Base-by-base conservation (phyloP, 2,113 vertebrate species). In the Pseudois nayaur region DNA sequence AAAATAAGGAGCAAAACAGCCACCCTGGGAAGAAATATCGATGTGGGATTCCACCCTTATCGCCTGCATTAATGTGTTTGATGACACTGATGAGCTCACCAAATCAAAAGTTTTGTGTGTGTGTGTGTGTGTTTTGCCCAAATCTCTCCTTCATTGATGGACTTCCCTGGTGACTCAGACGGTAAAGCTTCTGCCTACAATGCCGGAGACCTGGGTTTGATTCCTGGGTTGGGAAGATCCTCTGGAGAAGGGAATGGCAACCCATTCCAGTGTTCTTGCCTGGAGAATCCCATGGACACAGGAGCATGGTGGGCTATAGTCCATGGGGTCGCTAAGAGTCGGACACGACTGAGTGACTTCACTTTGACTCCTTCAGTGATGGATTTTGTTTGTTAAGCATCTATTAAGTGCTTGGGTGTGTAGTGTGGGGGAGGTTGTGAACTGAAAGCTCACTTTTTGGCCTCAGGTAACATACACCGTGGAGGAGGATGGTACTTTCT, bases 21-120 rank as follows among this genome's bases (percentile, higher is more conserved):
- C 1, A 25, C 6, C 1, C 5, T 25, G 0, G n/a, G 29, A 40
- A 25, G n/a, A 50, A 36, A 43, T 7, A 3, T 36, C 9, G 0
- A 45, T 13, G 57, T 19, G 14, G 8, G 23, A 43, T 31, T 33
- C 8, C 9, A 33, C 0, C 0, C 5, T 19, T 15, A 3, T 2
- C 36, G 21, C 2, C 3, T 10, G 54, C 3, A 7, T 62, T 33
- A 6, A 43, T 1, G 1, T 43, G 13, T 54, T 50, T 36, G 21
- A 8, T 55, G 16, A 16, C n/a, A 15, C 8, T 1, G 8, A 48
- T 7, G 23, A 74, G 6, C 67, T 82, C 17, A 8, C 17, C 5
- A 50, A 31, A 10, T 29, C 52, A 29, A 8, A 76, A 40, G 10
- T 0, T 3, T 6, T 16, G 27, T 60, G 5, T 59, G 48, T 50